Evolutionary conservation across 2,113 vertebrate genomes (phyloP).

Genomic region (Poecile atricapillus): DNA sequence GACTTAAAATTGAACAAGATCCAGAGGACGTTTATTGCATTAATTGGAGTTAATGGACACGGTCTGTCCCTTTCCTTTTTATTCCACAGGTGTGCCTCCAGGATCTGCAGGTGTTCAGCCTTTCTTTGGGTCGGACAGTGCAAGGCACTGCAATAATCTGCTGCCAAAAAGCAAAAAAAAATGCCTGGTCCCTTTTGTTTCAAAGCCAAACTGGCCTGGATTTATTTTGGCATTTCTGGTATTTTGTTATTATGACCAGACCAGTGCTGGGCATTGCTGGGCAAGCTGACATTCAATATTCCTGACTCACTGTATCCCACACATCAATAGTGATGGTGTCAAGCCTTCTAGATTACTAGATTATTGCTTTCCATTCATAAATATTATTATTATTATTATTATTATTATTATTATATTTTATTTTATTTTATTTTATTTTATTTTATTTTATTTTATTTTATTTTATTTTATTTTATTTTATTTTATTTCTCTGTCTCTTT

Average conservation of each 20-base stretch:
- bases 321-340: background rate
- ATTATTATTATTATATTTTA: background rate
- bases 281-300: background rate
- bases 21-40: background rate
- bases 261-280: background rate
- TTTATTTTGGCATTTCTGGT: constrained; percentile 5
- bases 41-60: background rate
- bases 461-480: background rate
- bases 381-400: background rate
- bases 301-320: background rate
- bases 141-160: background rate
- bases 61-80: background rate
- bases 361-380: background rate
- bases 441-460: no score
- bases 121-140: background rate
- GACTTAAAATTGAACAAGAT: background rate
- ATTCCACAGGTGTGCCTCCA: background rate
- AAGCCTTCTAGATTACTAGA: background rate
- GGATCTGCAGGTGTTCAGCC: background rate
- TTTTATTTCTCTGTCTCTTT: background rate
- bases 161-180: background rate
- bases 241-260: background rate
- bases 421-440: no score
- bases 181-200: background rate
- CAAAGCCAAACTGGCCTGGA: background rate